These are phyloP conservation scores for Sycobia sp. DNA, from an alignment of 1,140 invertebrate species.

Conservation along the genomic window DNA sequence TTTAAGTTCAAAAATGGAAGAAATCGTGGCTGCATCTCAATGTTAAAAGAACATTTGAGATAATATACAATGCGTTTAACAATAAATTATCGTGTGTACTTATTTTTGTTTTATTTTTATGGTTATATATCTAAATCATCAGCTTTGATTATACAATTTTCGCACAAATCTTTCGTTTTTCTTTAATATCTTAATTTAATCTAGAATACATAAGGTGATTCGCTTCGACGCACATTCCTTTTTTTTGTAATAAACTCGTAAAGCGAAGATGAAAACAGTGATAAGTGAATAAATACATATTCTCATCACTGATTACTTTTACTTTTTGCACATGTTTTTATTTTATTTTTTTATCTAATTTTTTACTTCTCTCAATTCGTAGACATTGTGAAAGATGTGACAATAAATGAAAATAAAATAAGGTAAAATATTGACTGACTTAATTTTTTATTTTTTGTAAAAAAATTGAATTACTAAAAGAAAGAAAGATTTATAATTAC, in stretches of 20 bases:
- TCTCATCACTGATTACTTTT: neutral
- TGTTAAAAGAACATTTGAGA: conserved; percentile 16
- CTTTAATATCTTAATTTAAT: conserved; percentile 20
- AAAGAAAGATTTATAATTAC: conserved; percentile 7
- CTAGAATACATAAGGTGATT: neutral
- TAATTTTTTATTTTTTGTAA: conserved; percentile 9
- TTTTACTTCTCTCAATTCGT: conserved; percentile 7
- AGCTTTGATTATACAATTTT: neutral
- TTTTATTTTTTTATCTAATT: conserved; percentile 27
- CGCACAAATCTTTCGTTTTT: neutral
- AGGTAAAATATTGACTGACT: conserved; percentile 9
- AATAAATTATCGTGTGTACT: conserved; percentile 25
- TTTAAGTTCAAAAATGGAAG: neutral
- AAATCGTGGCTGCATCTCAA: conserved; percentile 1
- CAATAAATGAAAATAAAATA: conserved; percentile 23
- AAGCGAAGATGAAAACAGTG: neutral
- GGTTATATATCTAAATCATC: conserved; percentile 4
- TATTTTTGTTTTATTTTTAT: conserved; percentile 17
- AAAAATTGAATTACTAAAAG: conserved; percentile 1
- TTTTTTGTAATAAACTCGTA: conserved; percentile 7
- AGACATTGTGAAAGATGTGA: conserved; percentile 13
- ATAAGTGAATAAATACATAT: neutral
- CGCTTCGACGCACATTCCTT: conserved; percentile 29
- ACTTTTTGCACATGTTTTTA: conserved; percentile 1
- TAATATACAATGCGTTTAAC: conserved; percentile 11